A percentile compares a stretch with the other conserved stretches of the same genome.
Evolutionary conservation across 2,888 invertebrate species (phyloP).

Genomic region (Serripes groenlandicus): DNA sequence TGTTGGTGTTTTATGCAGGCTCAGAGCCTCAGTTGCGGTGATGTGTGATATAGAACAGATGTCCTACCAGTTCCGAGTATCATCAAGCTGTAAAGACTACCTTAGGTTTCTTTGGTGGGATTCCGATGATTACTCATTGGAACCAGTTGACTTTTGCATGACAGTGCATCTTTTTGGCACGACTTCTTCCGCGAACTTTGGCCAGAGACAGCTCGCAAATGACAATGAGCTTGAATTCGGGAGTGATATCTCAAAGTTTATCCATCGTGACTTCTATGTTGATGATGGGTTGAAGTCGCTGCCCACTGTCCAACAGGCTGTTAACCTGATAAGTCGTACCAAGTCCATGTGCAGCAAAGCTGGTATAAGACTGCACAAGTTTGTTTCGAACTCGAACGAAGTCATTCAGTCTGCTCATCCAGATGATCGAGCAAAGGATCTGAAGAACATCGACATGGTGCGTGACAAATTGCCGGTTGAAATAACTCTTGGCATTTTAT

Average conservation of each 20-base stretch:
- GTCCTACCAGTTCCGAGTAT: no score
- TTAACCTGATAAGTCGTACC: slow-evolving; percentile 23
- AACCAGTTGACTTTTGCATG: slow-evolving; percentile 9
- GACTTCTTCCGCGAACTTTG: slow-evolving; percentile 58
- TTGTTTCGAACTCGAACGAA: slow-evolving; percentile 42
- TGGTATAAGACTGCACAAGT: slow-evolving; percentile 48
- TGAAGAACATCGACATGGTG: slow-evolving; percentile 27
- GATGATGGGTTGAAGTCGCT: no score
- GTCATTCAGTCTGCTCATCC: slow-evolving; percentile 30
- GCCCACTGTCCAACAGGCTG: slow-evolving; percentile 6
- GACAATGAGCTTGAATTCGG: slow-evolving; percentile 28
- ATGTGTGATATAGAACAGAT: no score
- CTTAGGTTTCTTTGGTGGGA: slow-evolving; percentile 12
- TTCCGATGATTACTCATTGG: background rate
- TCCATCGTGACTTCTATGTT: slow-evolving; percentile 48
- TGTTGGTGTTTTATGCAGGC: no score
- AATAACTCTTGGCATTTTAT: no score
- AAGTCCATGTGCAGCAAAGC: slow-evolving; percentile 24
- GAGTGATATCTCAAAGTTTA: slow-evolving; percentile 8
- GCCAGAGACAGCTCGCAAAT: slow-evolving; percentile 15
- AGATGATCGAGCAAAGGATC: slow-evolving; percentile 40
- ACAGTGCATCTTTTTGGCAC: slow-evolving; percentile 24
- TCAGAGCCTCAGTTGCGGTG: no score
- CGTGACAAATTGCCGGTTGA: slow-evolving; percentile 44
- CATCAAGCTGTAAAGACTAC: background rate